Percentiles rank a stretch among this genome's conserved stretches.
Conservation (phyloP, 2,797 vertebrate species). For the Coilia nasus region DNA sequence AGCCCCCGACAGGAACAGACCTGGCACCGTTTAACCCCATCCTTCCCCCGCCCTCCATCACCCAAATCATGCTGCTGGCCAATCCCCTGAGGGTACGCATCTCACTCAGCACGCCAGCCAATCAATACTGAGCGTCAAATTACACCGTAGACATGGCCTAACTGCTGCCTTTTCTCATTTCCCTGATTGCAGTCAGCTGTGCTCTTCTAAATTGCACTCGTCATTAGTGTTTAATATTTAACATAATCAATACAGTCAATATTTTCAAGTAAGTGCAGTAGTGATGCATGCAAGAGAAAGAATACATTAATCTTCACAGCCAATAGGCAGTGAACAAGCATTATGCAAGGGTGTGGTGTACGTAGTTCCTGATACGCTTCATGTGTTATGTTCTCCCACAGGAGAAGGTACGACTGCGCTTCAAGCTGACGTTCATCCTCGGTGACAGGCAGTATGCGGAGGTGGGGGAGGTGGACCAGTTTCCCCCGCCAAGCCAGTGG, state of each 20-base stretch:
- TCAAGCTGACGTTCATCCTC: conserved; percentile 86
- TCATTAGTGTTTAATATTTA: not conserved
- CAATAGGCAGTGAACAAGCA: not conserved
- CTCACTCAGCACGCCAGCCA: not conserved
- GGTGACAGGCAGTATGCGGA: conserved; percentile 87
- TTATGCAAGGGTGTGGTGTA: not conserved
- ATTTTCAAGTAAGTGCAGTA: not conserved
- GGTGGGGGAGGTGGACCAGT: conserved; percentile 91
- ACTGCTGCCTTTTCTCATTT: not conserved
- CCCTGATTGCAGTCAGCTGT: not conserved
- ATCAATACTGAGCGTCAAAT: conserved; percentile 7
- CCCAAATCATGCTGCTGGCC: conserved; percentile 94
- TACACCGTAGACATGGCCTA: not conserved
- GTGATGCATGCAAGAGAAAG: not conserved
- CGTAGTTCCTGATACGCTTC: not conserved
- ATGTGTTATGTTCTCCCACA: conserved; percentile 59
- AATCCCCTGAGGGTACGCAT: conserved; percentile 85
- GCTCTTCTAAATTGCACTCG: not conserved
- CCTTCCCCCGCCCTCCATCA: conserved; percentile 90
- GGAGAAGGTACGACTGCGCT: conserved; percentile 94
- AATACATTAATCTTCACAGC: not conserved
- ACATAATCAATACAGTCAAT: no score
- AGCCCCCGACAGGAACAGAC: conserved; percentile 91
- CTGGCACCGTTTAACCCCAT: conserved; percentile 89
- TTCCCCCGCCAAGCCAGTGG: conserved; percentile 72